Evolutionary conservation across 2,888 invertebrate species (phyloP).

Genomic region (Pteria penguin): DNA sequence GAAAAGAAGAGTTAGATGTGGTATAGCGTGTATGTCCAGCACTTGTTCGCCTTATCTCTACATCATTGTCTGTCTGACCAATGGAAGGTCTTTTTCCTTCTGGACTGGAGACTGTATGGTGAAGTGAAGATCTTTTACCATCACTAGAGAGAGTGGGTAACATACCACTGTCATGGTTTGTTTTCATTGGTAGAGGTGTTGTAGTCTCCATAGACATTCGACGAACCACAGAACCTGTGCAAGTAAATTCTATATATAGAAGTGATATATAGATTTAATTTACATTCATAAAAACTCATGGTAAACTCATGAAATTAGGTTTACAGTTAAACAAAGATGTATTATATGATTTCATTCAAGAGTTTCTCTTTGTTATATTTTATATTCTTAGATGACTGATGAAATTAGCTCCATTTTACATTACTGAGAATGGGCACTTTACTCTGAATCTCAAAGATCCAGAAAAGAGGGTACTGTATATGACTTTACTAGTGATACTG

Average conservation of each 20-base stretch:
- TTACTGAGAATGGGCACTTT: no score
- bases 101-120: not conserved
- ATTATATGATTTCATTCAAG: no score
- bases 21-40: not conserved
- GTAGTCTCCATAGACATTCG: not conserved
- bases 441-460: no score
- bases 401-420: no score
- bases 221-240: not conserved
- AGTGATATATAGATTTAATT: no score
- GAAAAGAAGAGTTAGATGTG: not conserved
- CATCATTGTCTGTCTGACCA: not conserved
- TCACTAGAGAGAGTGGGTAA: not conserved
- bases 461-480: no score
- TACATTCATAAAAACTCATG: no score
- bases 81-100: not conserved
- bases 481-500: no score
- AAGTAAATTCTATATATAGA: no score
- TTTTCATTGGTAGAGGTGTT: not conserved
- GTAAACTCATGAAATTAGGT: not conserved
- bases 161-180: not conserved
- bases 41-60: slow-evolving; percentile 2
- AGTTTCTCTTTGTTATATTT: no score
- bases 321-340: not conserved
- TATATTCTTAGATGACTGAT: no score
- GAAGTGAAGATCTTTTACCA: not conserved